phyloP scores from a whole-genome alignment of 2,797 vertebrate genomes.

The Tangara arthus region DNA sequence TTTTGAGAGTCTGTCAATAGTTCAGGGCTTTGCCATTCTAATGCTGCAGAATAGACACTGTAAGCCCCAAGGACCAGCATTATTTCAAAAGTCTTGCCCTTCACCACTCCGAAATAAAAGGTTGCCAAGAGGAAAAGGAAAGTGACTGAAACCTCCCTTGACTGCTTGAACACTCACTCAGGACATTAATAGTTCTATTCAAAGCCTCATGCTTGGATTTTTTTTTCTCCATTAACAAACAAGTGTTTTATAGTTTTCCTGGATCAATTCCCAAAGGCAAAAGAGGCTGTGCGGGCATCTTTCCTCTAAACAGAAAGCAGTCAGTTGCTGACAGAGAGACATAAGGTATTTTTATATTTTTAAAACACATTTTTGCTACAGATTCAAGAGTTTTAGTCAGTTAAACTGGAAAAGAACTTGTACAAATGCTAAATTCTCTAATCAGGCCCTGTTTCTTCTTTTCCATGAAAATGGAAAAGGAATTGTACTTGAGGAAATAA shows the following conservation, averaged over 20 bases:
- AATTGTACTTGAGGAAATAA: not conserved
- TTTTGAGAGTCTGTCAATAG: not conserved
- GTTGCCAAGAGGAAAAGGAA: not conserved
- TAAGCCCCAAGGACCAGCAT: not conserved
- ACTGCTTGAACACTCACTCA: slow-evolving; percentile 20
- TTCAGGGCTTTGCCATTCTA: not conserved
- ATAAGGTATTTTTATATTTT: not conserved
- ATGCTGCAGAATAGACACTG: not conserved
- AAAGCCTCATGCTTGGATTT: not conserved
- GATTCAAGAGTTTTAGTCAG: not conserved
- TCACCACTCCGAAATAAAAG: not conserved
- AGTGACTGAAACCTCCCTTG: not conserved
- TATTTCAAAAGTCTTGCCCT: not conserved
- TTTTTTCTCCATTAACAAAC: not conserved
- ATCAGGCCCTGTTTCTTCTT: not conserved
- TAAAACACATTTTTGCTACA: not conserved
- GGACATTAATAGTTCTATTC: slow-evolving; percentile 17
- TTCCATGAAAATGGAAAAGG: not conserved
- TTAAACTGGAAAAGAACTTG: not conserved
- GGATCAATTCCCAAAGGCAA: not conserved
- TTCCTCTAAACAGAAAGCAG: slow-evolving; percentile 9
- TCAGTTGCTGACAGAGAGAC: not conserved
- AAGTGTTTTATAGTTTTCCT: slow-evolving; percentile 3
- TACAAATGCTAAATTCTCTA: not conserved
- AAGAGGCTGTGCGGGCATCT: not conserved